Percentiles rank a stretch among this genome's conserved stretches.
phyloP scores from a whole-genome alignment of 2,888 invertebrate species.

The Lochmaea capreae region DNA sequence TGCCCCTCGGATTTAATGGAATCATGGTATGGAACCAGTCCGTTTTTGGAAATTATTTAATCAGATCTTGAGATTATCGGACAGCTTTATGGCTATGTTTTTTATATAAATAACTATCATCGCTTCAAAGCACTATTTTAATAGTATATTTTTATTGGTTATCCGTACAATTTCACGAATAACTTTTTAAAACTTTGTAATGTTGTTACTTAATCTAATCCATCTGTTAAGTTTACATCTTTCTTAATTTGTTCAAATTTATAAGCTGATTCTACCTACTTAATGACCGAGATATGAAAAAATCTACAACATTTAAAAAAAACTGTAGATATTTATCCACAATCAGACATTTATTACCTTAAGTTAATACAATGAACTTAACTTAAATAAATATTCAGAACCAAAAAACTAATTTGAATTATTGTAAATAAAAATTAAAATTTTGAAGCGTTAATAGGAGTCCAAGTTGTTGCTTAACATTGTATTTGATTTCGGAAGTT shows the following conservation, averaged over 20 bases:
- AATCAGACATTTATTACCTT: no score
- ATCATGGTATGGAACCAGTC: constrained; percentile 27
- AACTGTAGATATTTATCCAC: no score
- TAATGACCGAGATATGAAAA: no score
- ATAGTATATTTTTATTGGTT: not conserved
- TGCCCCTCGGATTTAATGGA: constrained; percentile 30
- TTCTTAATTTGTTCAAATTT: not conserved
- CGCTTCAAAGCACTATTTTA: not conserved
- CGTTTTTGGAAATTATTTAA: constrained; percentile 23
- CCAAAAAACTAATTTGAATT: no score
- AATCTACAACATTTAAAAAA: no score
- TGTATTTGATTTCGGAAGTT: no score
- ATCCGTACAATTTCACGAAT: not conserved
- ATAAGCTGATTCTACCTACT: no score
- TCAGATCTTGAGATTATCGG: constrained; percentile 3
- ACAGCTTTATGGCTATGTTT: not conserved
- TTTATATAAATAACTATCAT: not conserved
- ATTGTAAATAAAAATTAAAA: no score
- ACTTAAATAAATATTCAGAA: no score
- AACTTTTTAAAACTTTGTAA: not conserved
- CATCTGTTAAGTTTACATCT: not conserved
- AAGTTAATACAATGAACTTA: no score
- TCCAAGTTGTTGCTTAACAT: no score
- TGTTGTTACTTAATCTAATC: not conserved
- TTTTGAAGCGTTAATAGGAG: no score